A percentile compares a stretch with the other conserved stretches of the same genome.
Evolutionary conservation across 1,140 invertebrate species (phyloP).

Genomic region (Cephus cinctus): DNA sequence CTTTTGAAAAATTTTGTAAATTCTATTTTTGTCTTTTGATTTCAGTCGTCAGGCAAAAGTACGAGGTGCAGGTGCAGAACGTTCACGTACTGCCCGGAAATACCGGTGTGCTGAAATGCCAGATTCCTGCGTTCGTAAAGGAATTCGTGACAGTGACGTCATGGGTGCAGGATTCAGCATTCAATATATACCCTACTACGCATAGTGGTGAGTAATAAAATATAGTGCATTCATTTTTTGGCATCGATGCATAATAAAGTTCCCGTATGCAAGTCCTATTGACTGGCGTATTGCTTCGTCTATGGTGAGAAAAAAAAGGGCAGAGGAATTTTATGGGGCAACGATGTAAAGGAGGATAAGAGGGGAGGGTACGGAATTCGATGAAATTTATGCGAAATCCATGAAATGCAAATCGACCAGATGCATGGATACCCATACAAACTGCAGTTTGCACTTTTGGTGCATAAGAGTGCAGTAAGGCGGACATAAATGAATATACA

Average conservation of each 20-base stretch:
- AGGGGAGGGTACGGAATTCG: too few relatives aligned
- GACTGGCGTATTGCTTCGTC: too few relatives aligned
- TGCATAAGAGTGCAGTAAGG: too few relatives aligned
- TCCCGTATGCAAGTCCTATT: slow-evolving; percentile 1
- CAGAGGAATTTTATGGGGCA: too few relatives aligned
- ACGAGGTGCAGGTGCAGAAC: slow-evolving; percentile 84
- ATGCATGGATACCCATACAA: too few relatives aligned
- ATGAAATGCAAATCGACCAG: too few relatives aligned
- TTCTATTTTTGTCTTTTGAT: slow-evolving; percentile 28
- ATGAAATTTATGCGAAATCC: too few relatives aligned
- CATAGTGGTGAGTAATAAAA: slow-evolving; percentile 67
- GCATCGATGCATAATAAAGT: not conserved
- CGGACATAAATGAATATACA: too few relatives aligned
- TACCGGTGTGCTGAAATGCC: slow-evolving; percentile 81
- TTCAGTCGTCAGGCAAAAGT: slow-evolving; percentile 82
- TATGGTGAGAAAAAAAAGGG: too few relatives aligned
- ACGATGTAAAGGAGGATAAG: too few relatives aligned
- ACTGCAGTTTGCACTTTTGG: too few relatives aligned
- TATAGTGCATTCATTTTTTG: too few relatives aligned
- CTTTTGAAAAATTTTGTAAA: not conserved
- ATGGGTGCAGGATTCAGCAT: slow-evolving; percentile 80
- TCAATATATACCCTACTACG: slow-evolving; percentile 78
- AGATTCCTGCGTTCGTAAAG: slow-evolving; percentile 82
- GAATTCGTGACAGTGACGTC: slow-evolving; percentile 87
- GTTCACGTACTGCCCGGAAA: slow-evolving; percentile 87